Conservation (phyloP, 2,888 invertebrate species). For the Spialia ferax region DNA sequence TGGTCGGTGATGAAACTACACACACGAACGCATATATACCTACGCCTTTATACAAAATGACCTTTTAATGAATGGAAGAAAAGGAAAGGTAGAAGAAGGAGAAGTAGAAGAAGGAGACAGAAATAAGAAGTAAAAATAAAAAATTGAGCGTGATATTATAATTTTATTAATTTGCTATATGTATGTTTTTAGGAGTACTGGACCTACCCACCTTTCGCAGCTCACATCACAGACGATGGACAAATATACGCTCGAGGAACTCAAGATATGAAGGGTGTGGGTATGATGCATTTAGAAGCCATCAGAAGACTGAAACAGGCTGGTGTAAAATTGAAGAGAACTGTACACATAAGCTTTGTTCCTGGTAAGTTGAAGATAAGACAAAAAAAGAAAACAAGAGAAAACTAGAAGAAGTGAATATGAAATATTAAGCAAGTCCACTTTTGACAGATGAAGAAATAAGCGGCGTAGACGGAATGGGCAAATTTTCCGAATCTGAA, state of each 20-base stretch:
- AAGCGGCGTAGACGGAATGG: slow-evolving; percentile 91
- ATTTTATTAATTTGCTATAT: too few species aligned
- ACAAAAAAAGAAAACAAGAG: too few species aligned
- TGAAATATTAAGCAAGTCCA: neutral
- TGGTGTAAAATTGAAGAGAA: slow-evolving; percentile 84
- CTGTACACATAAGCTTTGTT: slow-evolving; percentile 89
- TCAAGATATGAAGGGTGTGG: slow-evolving; percentile 94
- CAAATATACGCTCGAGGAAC: slow-evolving; percentile 94
- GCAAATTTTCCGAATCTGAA: slow-evolving; percentile 87
- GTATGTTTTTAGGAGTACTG: slow-evolving; percentile 90
- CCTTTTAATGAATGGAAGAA: too few species aligned
- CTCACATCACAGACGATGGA: slow-evolving; percentile 92
- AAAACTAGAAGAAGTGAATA: neutral
- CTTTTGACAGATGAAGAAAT: slow-evolving; percentile 90
- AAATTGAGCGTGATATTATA: too few species aligned
- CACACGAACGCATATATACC: too few species aligned
- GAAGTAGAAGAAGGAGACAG: too few species aligned
- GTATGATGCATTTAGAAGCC: slow-evolving; percentile 90
- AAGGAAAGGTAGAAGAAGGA: too few species aligned
- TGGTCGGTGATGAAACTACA: too few species aligned
- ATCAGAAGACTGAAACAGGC: slow-evolving; percentile 85
- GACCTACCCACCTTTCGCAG: slow-evolving; percentile 95
- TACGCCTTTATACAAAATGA: too few species aligned
- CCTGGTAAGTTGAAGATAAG: slow-evolving; percentile 81
- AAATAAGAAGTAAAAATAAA: too few species aligned